These are phyloP conservation scores for Ameiurus melas DNA, from an alignment of 2,113 vertebrate species.

Conservation along the genomic window DNA sequence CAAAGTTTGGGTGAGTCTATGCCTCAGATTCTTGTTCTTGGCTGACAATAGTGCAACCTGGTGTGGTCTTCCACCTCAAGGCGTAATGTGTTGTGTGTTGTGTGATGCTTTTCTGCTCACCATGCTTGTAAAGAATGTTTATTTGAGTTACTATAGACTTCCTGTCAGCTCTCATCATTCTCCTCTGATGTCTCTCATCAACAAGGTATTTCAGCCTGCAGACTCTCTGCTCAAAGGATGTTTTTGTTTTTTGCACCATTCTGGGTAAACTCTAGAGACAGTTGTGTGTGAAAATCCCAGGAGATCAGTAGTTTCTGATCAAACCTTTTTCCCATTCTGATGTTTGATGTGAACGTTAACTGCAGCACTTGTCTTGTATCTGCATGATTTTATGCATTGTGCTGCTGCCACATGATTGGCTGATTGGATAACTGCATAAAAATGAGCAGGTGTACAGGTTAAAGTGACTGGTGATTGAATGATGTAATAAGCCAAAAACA, in stretches of 20 bases:
- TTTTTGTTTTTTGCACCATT: not conserved
- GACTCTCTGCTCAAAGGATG: not conserved
- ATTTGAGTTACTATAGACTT: not conserved
- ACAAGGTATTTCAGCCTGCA: not conserved
- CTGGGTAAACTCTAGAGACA: not conserved
- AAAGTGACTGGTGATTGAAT: too few species aligned
- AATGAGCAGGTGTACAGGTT: not conserved
- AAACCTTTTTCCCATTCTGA: too few species aligned
- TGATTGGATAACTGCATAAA: not conserved
- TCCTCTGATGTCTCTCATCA: not conserved
- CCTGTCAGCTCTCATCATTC: not conserved
- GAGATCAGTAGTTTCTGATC: too few species aligned
- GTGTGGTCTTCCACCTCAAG: not conserved
- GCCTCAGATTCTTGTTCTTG: not conserved
- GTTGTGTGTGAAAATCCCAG: too few species aligned
- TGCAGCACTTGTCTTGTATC: too few species aligned
- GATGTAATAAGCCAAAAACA: too few species aligned
- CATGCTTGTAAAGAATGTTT: not conserved
- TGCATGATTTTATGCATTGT: too few species aligned
- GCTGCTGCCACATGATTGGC: not conserved
- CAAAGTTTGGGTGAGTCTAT: not conserved
- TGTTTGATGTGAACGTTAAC: too few species aligned
- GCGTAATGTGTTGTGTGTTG: not conserved
- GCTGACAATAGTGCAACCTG: not conserved
- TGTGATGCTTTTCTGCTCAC: not conserved